Conservation (phyloP, 1,140 invertebrate genomes). For the Cecropterus lyciades region DNA sequence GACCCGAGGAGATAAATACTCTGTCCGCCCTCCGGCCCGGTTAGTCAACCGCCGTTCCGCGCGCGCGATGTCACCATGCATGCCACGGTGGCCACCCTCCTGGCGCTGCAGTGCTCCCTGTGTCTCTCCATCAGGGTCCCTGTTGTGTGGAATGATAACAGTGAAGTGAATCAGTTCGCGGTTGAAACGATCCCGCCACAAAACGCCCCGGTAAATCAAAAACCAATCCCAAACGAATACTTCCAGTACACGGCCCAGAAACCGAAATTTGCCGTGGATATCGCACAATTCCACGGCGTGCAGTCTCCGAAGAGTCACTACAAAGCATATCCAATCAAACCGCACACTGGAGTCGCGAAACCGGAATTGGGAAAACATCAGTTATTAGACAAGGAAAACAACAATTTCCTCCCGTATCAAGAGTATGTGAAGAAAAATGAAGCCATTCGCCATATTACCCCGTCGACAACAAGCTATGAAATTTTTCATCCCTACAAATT, state of each 20-base stretch:
- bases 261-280: constrained; percentile 68
- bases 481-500: constrained; percentile 75
- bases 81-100: constrained; percentile 49
- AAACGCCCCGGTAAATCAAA: constrained; percentile 26
- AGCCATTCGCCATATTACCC: constrained; percentile 44
- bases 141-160: constrained; percentile 58
- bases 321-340: constrained; percentile 60
- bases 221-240: constrained; percentile 58
- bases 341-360: constrained; percentile 55
- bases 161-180: constrained; percentile 61
- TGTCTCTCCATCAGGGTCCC: constrained; percentile 69
- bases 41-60: constrained; percentile 63
- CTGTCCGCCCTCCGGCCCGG: constrained; percentile 52
- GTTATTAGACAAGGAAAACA: constrained; percentile 50
- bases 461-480: constrained; percentile 63
- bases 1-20: constrained; percentile 80
- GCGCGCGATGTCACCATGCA: constrained; percentile 74
- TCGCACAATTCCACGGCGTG: constrained; percentile 64
- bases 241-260: constrained; percentile 72
- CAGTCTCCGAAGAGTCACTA: constrained; percentile 62
- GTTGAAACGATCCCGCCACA: constrained; percentile 42
- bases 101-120: constrained; percentile 63
- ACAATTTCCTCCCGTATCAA: constrained; percentile 55
- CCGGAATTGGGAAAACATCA: constrained; percentile 64
- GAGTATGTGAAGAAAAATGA: constrained; percentile 51